Base-by-base conservation (phyloP, 1,140 invertebrate species). In the Oscheius sp. region DNA sequence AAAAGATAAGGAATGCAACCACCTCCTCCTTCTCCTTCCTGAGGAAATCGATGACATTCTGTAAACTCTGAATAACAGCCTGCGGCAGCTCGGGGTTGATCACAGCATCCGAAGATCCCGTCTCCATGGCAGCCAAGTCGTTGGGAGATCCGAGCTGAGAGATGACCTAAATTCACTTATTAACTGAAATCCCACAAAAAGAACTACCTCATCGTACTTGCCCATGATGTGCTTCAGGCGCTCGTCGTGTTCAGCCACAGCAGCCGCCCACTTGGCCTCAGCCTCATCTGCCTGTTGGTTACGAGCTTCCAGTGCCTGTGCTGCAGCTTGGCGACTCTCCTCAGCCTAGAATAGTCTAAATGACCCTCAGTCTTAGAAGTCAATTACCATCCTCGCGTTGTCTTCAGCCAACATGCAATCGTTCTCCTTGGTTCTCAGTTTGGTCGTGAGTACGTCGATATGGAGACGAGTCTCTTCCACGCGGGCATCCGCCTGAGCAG, bases 21-120 rank as follows among this genome's bases (percentile, higher is more conserved):
- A 55, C 49, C 4, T 58, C 55, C 10, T 68, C 35, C 20, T 59
- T 58, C 20, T 49, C 28, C 31, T 68, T 20, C 28, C 67, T 32
- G 26, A 59, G 2, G 29, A 46, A 55, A 28, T 58, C 31, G 4
- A 68, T 15, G 2, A 55, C 49, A 55, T 23, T 4, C 49, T 55
- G 7, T 13, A 13, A 26, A 7, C 15, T 20, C 23, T 55, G 7
- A 7, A 55, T 13, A 13, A 23, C 23, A 55, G 49, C 49, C 23
- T 55, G 49, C 7, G 49, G 49, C 4, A 55, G 23, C 7, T 55
- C 49, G 23, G 23, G 23, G 23, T 55, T 23, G 4, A 55, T 55
- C 4, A 55, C 49, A 7, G 15, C 49, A 13, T 13, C 7, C 7
- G n/a, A n/a, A n/a, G n/a, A n/a, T n/a, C 49, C 49, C 7, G 28